phyloP scores from a whole-genome alignment of 2,113 vertebrate species.

The Phrynocephalus versicolor region DNA sequence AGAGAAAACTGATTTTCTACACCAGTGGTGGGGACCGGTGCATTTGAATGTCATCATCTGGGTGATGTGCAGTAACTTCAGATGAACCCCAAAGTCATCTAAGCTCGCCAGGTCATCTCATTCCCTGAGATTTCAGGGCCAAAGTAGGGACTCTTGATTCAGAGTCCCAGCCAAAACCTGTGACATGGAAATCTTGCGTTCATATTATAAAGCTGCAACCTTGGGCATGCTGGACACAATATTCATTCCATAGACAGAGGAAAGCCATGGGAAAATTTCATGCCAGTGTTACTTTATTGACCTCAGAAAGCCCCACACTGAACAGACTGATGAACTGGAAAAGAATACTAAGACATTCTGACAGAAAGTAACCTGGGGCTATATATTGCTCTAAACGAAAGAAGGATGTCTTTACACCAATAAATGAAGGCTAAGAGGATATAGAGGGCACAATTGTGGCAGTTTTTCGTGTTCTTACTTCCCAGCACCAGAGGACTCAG shows the following conservation, averaged over 20 bases:
- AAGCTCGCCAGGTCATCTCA: too few relatives aligned
- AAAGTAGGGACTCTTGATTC: too few relatives aligned
- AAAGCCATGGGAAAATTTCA: neutral
- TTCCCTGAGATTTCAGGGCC: too few relatives aligned
- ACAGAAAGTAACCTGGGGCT: neutral
- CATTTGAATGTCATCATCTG: too few relatives aligned
- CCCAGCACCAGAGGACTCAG: slow-evolving; percentile 36
- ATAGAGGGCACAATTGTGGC: slow-evolving; percentile 26
- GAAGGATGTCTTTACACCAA: neutral
- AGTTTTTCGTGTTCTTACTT: neutral
- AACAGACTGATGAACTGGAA: neutral
- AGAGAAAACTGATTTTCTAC: too few relatives aligned
- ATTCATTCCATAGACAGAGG: slow-evolving; percentile 22
- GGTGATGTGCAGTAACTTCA: too few relatives aligned
- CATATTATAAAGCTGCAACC: too few relatives aligned
- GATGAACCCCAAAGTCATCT: too few relatives aligned
- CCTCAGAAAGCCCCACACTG: slow-evolving; percentile 27
- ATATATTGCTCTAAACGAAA: slow-evolving; percentile 1
- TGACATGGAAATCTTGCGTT: too few relatives aligned
- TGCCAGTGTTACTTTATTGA: slow-evolving; percentile 30
- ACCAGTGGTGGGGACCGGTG: too few relatives aligned
- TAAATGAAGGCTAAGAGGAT: slow-evolving; percentile 13
- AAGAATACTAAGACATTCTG: neutral
- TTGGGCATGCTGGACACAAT: neutral
- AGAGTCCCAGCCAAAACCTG: too few relatives aligned